Conservation (phyloP, 2,797 vertebrate genomes). For the Typhlichthys eigenmanni region DNA sequence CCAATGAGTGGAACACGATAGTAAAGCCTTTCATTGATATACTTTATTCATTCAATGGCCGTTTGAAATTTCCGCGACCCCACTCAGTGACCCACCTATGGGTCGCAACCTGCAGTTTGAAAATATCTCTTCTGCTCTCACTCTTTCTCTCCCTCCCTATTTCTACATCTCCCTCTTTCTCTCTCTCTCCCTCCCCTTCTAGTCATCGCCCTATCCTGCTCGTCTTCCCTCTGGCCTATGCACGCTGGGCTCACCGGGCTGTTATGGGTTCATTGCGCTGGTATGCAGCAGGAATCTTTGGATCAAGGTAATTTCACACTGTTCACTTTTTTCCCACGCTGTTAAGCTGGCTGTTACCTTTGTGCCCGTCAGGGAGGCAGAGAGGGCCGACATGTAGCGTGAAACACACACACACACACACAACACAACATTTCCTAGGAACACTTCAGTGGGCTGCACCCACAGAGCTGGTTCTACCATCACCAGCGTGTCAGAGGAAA, state of each 20-base stretch:
- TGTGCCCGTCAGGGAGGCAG: constrained; percentile 73
- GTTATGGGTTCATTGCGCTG: constrained; percentile 85
- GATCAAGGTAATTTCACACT: constrained; percentile 87
- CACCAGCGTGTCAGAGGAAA: too few species aligned
- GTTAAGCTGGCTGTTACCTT: constrained; percentile 84
- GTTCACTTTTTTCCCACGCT: constrained; percentile 84
- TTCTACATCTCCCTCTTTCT: not conserved
- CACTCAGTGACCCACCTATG: constrained; percentile 43
- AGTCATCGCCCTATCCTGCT: constrained; percentile 43
- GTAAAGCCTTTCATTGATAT: too few species aligned
- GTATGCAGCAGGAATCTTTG: constrained; percentile 85
- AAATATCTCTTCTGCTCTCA: not conserved
- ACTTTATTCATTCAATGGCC: too few species aligned
- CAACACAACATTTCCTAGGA: too few species aligned
- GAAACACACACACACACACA: too few species aligned
- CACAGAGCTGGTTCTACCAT: too few species aligned
- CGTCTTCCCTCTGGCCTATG: constrained; percentile 72
- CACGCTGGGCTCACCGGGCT: constrained; percentile 68
- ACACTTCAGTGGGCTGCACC: too few species aligned
- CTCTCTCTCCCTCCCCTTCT: constrained; percentile 2
- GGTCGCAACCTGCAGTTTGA: constrained; percentile 18
- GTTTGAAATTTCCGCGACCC: constrained; percentile 29
- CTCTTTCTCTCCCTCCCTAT: not conserved
- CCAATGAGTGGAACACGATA: too few species aligned
- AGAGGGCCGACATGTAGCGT: constrained; percentile 52